phyloP scores from a whole-genome alignment of 2,888 invertebrate species.

The Nephrotoma flavescens region DNA sequence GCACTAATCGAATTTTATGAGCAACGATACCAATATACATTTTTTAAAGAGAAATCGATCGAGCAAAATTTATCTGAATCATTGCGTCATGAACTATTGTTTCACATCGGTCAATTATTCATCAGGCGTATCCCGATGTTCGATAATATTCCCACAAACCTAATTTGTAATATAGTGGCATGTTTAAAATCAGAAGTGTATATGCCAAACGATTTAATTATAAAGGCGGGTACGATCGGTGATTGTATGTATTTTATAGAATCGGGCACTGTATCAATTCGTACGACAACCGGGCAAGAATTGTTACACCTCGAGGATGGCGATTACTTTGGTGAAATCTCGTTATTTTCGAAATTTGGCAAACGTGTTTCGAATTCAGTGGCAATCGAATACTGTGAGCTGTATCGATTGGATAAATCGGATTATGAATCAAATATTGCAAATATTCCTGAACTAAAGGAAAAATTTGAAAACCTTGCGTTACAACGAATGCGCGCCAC shows the following conservation, averaged over 20 bases:
- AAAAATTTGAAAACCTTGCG: not conserved
- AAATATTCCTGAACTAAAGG: not conserved
- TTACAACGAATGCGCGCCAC: not conserved
- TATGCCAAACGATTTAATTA: conserved; percentile 43
- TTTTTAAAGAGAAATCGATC: conserved; percentile 40
- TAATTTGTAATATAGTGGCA: conserved; percentile 37
- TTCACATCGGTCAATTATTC: conserved; percentile 21
- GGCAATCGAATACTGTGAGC: conserved; percentile 30
- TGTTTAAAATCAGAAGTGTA: conserved; percentile 41
- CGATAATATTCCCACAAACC: conserved; percentile 32
- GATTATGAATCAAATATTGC: not conserved
- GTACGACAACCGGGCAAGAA: conserved; percentile 45
- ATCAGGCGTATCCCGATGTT: conserved; percentile 41
- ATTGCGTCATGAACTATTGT: not conserved
- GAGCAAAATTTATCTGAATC: conserved; percentile 35
- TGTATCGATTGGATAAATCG: conserved; percentile 25
- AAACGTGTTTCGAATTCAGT: conserved; percentile 27
- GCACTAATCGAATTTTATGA: conserved; percentile 40
- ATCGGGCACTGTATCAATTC: conserved; percentile 44
- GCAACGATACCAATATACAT: conserved; percentile 40
- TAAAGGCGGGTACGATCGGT: conserved; percentile 41
- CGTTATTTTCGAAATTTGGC: conserved; percentile 16
- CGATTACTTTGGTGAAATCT: conserved; percentile 36
- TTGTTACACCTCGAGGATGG: conserved; percentile 42
- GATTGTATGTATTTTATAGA: conserved; percentile 50